These are phyloP conservation scores for Drosophila chauvacae DNA, from an alignment of 1,140 invertebrate species.

Conservation along the genomic window DNA sequence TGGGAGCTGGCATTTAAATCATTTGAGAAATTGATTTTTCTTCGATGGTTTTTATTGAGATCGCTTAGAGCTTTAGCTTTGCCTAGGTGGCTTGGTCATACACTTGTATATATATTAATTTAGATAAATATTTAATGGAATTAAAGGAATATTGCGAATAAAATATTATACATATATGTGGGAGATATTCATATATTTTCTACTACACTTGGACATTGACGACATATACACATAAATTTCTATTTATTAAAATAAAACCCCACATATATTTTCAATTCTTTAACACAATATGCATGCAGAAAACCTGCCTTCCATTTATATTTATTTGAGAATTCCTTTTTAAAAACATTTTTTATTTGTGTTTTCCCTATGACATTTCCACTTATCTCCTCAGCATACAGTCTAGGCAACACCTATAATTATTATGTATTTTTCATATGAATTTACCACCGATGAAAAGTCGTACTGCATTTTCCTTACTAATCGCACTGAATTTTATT, in stretches of 20 bases:
- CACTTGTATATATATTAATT: background rate
- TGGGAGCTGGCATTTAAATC: conserved; percentile 47
- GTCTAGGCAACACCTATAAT: conserved; percentile 30
- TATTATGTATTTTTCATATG: conserved; percentile 28
- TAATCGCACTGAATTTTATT: too few relatives aligned
- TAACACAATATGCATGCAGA: too few relatives aligned
- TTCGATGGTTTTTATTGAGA: conserved; percentile 3
- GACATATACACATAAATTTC: too few relatives aligned
- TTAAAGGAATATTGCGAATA: background rate
- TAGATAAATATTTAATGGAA: background rate
- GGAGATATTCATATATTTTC: too few relatives aligned
- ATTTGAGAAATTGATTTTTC: conserved; percentile 45
- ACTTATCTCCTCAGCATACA: background rate
- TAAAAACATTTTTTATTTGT: background rate
- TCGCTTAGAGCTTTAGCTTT: background rate
- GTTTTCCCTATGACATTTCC: background rate
- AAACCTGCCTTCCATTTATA: too few relatives aligned
- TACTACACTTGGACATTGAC: too few relatives aligned
- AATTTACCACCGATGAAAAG: too few relatives aligned
- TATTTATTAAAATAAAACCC: too few relatives aligned
- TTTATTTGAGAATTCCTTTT: background rate
- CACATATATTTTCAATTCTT: too few relatives aligned
- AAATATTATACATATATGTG: too few relatives aligned
- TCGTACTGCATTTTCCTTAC: too few relatives aligned
- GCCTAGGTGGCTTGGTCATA: background rate